Base-by-base conservation (phyloP, 2,888 invertebrate species). In the Linyphia triangularis region DNA sequence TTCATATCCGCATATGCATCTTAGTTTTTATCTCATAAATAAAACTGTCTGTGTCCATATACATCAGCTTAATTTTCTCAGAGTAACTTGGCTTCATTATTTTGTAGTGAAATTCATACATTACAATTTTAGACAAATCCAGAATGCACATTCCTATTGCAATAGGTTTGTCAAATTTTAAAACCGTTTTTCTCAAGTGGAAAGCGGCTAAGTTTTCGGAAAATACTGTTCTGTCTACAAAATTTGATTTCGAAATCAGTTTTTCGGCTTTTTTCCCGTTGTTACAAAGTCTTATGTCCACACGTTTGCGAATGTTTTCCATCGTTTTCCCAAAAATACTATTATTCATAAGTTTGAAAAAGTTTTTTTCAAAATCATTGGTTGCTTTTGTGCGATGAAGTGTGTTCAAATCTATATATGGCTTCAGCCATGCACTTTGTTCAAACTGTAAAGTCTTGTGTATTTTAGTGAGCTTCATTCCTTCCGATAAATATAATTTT, bases 321-420 rank as follows among this genome's bases (percentile, higher is more conserved):
- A 92, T 92, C 16, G 91, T 91, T 89, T 92, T 92, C 7, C 92
- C 92, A 89, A 92, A 93, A 7, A 92, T 91, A 24, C 90, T 72
- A 83, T 92, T 92, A 84, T 92, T 92, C 91, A 92, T 91, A 2
- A 92, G 79, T 88, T 92, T 92, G 72, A 92, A 93, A 75, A 93
- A 92, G 85, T 91, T 91, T 91, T 92, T 92, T 79, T 92, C 91
- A 10, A 43, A 43, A 9, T 16, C 43, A 43, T 90, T 91, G 83
- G 90, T 91, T 90, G 90, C 91, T 83, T 90, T 84, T 91, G 90
- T 90, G 19, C 88, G 67, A 51, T 43, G 33, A 0, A 86, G 73
- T 51, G 90, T 90, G 90, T 90, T 91, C 3, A 90, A 16, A 10
- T 82, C 69, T 10, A 91, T 90, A 33, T 86, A 90, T 33, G 57